phyloP scores from a whole-genome alignment of 2,888 invertebrate species.

The Netelia virgata region DNA sequence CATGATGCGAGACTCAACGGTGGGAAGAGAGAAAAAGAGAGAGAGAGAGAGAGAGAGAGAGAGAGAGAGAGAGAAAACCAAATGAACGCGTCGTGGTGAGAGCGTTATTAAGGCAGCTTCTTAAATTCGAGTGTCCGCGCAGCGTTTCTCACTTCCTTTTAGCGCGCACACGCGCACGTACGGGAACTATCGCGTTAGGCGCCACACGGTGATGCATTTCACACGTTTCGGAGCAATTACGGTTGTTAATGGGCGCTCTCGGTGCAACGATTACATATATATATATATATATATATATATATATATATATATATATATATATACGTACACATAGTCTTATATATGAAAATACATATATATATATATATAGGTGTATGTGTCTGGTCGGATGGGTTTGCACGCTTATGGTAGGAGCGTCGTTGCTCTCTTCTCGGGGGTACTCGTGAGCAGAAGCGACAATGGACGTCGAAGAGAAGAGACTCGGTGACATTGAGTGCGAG shows the following conservation, averaged over 20 bases:
- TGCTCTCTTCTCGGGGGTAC: slow-evolving; percentile 58
- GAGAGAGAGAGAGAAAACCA: too few species aligned
- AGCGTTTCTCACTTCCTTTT: background rate
- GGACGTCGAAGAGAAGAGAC: slow-evolving; percentile 52
- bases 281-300: background rate
- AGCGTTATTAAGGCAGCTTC: slow-evolving; percentile 62
- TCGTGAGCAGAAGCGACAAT: slow-evolving; percentile 34
- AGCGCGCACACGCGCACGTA: background rate
- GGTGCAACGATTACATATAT: slow-evolving; percentile 29
- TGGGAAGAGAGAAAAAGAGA: background rate
- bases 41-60: too few species aligned
- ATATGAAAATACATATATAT: background rate
- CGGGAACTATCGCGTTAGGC: slow-evolving; percentile 26
- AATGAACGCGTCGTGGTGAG: background rate
- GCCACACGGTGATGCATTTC: slow-evolving; percentile 67
- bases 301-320: background rate
- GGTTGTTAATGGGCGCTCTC: slow-evolving; percentile 79
- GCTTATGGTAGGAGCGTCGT: slow-evolving; percentile 18
- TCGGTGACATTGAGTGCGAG: slow-evolving; percentile 19
- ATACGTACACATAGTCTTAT: background rate
- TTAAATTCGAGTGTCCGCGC: slow-evolving; percentile 56
- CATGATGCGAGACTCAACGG: background rate
- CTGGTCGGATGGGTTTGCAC: slow-evolving; percentile 55
- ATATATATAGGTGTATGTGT: slow-evolving; percentile 7
- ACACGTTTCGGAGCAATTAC: slow-evolving; percentile 81